Percentiles rank a stretch among this genome's conserved stretches.
phyloP scores from a whole-genome alignment of 2,113 vertebrate species.

The Pimephales promelas region DNA sequence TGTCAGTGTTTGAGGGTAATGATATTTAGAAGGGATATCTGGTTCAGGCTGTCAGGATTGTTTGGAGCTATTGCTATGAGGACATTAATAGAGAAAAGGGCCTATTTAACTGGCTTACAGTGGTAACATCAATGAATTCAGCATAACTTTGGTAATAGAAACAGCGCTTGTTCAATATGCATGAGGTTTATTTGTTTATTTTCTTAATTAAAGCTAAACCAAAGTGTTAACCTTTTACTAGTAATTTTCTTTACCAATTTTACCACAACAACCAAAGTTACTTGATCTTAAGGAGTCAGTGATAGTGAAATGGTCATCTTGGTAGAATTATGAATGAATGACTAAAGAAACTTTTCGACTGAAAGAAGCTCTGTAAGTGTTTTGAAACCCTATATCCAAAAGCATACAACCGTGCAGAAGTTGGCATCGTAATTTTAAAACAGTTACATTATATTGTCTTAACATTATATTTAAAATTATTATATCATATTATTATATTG shows the following conservation, averaged over 20 bases:
- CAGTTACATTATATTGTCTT: no score
- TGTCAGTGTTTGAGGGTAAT: slow-evolving; percentile 17
- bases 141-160: not conserved
- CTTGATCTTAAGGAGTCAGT: not conserved
- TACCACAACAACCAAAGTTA: not conserved
- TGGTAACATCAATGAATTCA: not conserved
- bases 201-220: not conserved
- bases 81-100: not conserved
- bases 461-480: no score
- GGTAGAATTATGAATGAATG: not conserved
- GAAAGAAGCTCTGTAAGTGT: not conserved
- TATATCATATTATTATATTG: no score
- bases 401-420: no score
- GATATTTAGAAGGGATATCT: slow-evolving; percentile 12
- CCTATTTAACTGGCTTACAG: not conserved
- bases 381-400: no score
- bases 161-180: not conserved
- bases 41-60: not conserved
- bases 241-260: not conserved
- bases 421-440: no score
- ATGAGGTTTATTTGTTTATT: not conserved
- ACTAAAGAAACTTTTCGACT: not conserved
- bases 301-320: no score
- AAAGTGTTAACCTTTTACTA: not conserved
- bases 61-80: not conserved